These are phyloP conservation scores for Clarias fuscus DNA, from an alignment of 2,797 vertebrate genomes.

Conservation along the genomic window DNA sequence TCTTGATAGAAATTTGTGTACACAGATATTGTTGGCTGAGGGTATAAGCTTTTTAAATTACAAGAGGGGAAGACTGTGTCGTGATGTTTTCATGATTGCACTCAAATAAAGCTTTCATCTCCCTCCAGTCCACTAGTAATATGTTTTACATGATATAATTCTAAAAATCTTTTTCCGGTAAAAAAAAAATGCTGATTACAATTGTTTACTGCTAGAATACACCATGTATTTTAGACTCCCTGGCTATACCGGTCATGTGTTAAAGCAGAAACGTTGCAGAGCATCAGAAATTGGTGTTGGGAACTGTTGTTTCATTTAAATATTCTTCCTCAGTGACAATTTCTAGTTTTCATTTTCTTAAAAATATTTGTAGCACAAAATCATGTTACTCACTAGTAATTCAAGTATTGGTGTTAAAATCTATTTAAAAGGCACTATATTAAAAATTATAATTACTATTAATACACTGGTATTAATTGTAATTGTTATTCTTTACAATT, in stretches of 20 bases:
- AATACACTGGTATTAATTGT: too few species aligned
- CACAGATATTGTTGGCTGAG: conserved; percentile 35
- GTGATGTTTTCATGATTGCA: conserved; percentile 60
- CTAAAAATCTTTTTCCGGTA: neutral
- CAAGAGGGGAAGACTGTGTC: conserved; percentile 47
- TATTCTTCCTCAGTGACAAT: neutral
- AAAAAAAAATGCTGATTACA: neutral
- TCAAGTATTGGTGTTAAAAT: too few species aligned
- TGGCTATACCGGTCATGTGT: neutral
- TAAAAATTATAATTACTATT: too few species aligned
- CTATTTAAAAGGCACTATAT: too few species aligned
- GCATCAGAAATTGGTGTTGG: neutral
- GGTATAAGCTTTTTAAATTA: conserved; percentile 42
- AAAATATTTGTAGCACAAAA: too few species aligned
- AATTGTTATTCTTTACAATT: too few species aligned
- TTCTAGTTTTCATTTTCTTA: too few species aligned
- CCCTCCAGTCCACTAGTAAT: conserved; percentile 25
- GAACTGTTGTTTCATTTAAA: neutral
- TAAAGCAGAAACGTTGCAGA: neutral
- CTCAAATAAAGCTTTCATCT: conserved; percentile 58
- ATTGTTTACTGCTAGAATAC: neutral
- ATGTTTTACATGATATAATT: neutral
- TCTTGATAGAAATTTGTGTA: conserved; percentile 29
- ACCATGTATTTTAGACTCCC: neutral
- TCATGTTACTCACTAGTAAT: too few species aligned